Base-by-base conservation (phyloP, 2,888 invertebrate species). In the Lysandra bellargus region DNA sequence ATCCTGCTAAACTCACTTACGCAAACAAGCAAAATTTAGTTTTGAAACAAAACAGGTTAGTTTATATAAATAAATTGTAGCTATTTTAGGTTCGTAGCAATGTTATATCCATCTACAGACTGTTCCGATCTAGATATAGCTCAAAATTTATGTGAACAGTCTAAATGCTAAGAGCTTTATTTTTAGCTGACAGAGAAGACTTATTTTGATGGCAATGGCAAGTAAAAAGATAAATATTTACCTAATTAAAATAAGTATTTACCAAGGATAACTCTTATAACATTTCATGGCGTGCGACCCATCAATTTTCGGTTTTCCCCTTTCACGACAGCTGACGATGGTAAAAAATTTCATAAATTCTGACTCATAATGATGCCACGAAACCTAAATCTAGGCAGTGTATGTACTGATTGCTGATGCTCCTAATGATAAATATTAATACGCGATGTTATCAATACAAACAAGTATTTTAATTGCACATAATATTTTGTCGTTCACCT, bases 31-130 rank as follows among this genome's bases (percentile, higher is more conserved):
- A 5, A 23, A 23, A 23, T 49, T 53, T 23, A 53, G 30, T 76
- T 76, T 49, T 53, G 57, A 76, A 53, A 76, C 76, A 76, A 76
- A 76, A 33, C 76, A 57, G 76, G 7, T 53, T 53, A 53, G 23
- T 37, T 37, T 17, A 69, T 69, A 33, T 33, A 69, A 69, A 69
- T 17, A 69, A 57, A 30, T 76, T 76, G 53, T 49, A 14, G 57
- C 57, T 76, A 76, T 76, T 76, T 57, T 17, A 57, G 33, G 76
- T 5, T 53, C 53, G 23, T 75, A 30, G 2, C 14, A 6, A 57
- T 53, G 49, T 30, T 30, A 53, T 76, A n/a, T 73, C n/a, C 14
- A 23, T 74, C 44, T 40, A 73, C n/a, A 74, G 40, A 23, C 33
- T 69, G 30, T 69, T 33, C 4, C 9, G 12, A 64, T 30, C 30